phyloP scores from a whole-genome alignment of 2,113 vertebrate genomes.

The Leiothrix lutea region DNA sequence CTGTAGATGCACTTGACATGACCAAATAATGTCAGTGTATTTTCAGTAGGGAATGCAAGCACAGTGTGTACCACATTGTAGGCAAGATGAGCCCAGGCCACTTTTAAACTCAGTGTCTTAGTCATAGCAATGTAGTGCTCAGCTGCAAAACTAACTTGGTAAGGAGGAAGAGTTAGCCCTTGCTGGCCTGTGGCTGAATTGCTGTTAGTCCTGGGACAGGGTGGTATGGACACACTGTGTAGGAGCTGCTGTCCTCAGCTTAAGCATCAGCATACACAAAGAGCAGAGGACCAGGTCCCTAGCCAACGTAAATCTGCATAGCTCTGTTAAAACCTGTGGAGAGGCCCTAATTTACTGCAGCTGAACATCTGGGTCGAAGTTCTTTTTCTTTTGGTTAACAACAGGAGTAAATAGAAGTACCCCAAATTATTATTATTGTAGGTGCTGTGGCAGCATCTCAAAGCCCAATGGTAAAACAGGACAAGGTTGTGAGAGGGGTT shows the following conservation, averaged over 20 bases:
- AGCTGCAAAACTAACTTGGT: background rate
- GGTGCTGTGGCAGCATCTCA: background rate
- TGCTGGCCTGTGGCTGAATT: background rate
- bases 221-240: fast-evolving
- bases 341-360: background rate
- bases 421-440: background rate
- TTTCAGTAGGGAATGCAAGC: background rate
- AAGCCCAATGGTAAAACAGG: background rate
- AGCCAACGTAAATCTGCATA: background rate
- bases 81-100: background rate
- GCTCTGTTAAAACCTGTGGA: background rate
- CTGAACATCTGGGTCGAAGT: constrained; percentile 12
- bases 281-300: background rate
- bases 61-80: fast-evolving
- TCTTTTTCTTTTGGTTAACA: constrained; percentile 11
- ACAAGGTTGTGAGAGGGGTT: background rate
- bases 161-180: background rate
- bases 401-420: background rate
- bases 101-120: background rate
- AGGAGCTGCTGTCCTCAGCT: background rate
- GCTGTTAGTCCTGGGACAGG: background rate
- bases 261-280: background rate
- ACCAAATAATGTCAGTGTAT: background rate
- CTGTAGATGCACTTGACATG: background rate
- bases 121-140: background rate